Conservation (phyloP, 2,797 vertebrate species). For the Coregonus sp. region DNA sequence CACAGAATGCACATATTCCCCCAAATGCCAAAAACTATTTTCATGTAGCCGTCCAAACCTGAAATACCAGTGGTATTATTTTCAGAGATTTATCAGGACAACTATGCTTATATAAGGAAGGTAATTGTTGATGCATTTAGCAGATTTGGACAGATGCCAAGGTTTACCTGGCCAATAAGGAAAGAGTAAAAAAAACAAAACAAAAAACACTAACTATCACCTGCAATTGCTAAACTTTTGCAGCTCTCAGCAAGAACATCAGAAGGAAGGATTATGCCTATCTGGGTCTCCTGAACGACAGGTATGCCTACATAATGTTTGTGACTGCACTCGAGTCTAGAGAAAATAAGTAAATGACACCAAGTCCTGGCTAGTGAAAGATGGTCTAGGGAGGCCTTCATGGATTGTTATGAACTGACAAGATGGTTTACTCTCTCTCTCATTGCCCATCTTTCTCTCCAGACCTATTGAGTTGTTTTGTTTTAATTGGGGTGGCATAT, state of each 20-base stretch:
- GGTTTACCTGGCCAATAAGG: not conserved
- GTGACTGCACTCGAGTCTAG: too few species aligned
- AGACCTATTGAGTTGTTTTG: too few species aligned
- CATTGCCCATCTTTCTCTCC: too few species aligned
- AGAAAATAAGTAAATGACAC: too few species aligned
- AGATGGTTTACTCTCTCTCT: too few species aligned
- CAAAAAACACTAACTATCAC: not conserved
- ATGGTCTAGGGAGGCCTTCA: too few species aligned
- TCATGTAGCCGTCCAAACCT: conserved; percentile 64
- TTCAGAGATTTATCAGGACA: conserved; percentile 67
- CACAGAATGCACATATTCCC: conserved; percentile 70
- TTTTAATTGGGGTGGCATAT: too few species aligned
- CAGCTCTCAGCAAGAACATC: not conserved
- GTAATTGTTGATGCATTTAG: not conserved
- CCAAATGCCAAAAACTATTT: conserved; percentile 13
- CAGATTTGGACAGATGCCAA: not conserved
- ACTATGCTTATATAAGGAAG: conserved; percentile 17
- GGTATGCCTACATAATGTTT: too few species aligned
- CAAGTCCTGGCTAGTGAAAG: too few species aligned
- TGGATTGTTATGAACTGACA: too few species aligned
- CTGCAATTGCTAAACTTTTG: not conserved
- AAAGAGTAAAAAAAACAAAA: too few species aligned
- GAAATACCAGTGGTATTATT: conserved; percentile 67
- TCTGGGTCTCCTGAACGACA: not conserved
- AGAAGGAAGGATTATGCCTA: not conserved